A percentile compares a stretch with the other conserved stretches of the same genome.
Conservation (phyloP, 2,797 vertebrate genomes). For the Clarias fuscus region DNA sequence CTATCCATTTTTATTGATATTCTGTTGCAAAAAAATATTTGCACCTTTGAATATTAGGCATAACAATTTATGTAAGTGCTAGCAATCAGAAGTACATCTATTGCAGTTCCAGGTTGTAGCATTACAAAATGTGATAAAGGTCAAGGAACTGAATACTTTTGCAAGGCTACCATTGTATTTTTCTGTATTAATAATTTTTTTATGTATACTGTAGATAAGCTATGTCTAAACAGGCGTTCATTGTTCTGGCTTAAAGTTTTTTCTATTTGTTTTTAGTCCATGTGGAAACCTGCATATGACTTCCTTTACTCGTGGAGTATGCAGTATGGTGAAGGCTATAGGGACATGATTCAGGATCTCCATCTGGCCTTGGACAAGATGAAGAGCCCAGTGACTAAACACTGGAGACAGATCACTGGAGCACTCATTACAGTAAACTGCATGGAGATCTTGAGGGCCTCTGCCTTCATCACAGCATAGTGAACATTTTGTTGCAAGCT, state of each 20-base stretch:
- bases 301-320: conserved; percentile 92
- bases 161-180: not conserved
- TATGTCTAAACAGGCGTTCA: not conserved
- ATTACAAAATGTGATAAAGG: not conserved
- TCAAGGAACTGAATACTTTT: not conserved
- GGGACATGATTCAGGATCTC: conserved; percentile 91
- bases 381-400: conserved; percentile 90
- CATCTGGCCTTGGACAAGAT: conserved; percentile 92
- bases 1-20: not conserved
- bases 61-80: not conserved
- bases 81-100: not conserved
- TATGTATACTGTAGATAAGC: not conserved
- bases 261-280: conserved; percentile 74
- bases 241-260: not conserved
- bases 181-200: too few relatives aligned
- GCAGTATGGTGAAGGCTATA: conserved; percentile 85
- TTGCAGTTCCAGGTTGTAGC: not conserved
- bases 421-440: conserved; percentile 88
- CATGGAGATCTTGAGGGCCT: conserved; percentile 81
- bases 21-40: not conserved
- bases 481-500: not conserved
- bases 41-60: not conserved
- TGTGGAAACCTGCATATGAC: conserved; percentile 99
- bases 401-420: conserved; percentile 93
- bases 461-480: conserved; percentile 74